phyloP scores from a whole-genome alignment of 2,888 invertebrate species.

The Archips xylosteana region DNA sequence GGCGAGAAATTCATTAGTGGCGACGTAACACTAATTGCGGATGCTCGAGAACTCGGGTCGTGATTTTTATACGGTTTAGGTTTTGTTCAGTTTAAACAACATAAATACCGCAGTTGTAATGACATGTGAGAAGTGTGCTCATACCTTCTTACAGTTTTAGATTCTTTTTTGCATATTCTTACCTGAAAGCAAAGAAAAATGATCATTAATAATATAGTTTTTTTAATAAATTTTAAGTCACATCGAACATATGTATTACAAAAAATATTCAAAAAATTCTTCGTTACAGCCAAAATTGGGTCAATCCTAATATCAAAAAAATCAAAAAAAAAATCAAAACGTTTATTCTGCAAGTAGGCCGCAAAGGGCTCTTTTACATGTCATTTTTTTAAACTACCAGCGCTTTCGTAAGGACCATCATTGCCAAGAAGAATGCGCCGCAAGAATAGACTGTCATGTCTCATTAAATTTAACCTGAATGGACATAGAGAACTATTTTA shows the following conservation, averaged over 20 bases:
- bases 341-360: no score
- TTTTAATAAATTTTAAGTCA: not conserved
- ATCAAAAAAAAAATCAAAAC: no score
- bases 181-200: constrained; percentile 46
- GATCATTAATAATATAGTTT: not conserved
- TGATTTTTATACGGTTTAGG: constrained; percentile 6
- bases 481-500: no score
- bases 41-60: constrained; percentile 48
- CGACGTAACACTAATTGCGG: constrained; percentile 61
- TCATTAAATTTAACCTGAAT: no score
- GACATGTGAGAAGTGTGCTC: not conserved
- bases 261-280: no score
- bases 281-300: no score
- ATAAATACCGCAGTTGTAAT: not conserved
- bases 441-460: no score
- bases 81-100: not conserved
- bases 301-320: no score
- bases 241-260: not conserved
- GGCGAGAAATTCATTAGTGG: constrained; percentile 60
- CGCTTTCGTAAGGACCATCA: no score
- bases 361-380: no score
- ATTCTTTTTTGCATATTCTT: constrained; percentile 39
- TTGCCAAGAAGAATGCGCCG: no score
- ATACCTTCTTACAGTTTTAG: not conserved
- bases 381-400: no score